These are phyloP conservation scores for Bellardia bayeri DNA, from an alignment of 2,888 invertebrate species.

Conservation along the genomic window DNA sequence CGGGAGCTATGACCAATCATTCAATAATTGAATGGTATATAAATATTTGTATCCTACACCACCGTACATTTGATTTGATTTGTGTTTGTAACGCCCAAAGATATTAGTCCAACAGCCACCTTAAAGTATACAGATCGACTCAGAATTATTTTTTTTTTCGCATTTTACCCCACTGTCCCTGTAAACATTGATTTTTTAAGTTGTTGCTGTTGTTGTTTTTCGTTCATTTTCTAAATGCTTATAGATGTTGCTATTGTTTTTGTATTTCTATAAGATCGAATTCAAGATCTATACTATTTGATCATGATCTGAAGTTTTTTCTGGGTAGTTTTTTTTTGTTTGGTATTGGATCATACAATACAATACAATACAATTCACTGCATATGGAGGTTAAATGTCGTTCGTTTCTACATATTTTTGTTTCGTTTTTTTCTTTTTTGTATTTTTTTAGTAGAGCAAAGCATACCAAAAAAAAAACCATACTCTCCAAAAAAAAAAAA, in stretches of 20 bases:
- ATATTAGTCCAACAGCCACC: no score
- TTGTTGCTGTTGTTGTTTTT: constrained; percentile 17
- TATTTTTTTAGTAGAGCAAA: constrained; percentile 43
- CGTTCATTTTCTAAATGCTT: constrained; percentile 14
- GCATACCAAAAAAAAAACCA: constrained; percentile 20
- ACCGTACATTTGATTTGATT: no score
- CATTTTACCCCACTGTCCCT: constrained; percentile 33
- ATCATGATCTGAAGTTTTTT: constrained; percentile 67
- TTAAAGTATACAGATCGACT: no score
- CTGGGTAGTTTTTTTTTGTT: constrained; percentile 42
- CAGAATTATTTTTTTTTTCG: not conserved
- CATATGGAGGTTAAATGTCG: constrained; percentile 72
- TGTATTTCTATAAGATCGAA: constrained; percentile 49
- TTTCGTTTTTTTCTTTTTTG: constrained; percentile 14
- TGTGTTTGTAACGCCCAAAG: no score
- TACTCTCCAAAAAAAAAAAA: constrained; percentile 54
- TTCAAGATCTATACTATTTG: constrained; percentile 65
- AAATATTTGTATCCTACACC: no score
- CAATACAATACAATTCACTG: constrained; percentile 60
- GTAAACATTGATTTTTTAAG: constrained; percentile 14
- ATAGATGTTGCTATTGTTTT: constrained; percentile 29
- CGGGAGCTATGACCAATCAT: no score
- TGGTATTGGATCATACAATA: constrained; percentile 44
- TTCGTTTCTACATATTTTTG: constrained; percentile 50
- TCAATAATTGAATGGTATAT: no score